Evolutionary conservation across 2,888 invertebrate species (phyloP).

Genomic region (Sisyra nigra): DNA sequence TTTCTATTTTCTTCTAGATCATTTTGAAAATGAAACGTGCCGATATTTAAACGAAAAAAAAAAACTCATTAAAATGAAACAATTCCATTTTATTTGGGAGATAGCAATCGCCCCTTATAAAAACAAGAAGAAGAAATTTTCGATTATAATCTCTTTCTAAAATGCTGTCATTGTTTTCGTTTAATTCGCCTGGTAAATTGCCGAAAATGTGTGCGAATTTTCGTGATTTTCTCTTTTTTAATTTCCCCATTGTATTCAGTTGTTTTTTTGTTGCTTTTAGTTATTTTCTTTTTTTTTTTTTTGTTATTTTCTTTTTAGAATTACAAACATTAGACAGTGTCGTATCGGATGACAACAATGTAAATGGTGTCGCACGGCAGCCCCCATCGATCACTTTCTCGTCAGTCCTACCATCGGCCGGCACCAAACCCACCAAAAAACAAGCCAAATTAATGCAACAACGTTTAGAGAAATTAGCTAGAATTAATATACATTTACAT

Average conservation of each 20-base stretch:
- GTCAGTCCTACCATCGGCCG: conserved; percentile 32
- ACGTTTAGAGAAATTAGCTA: conserved; percentile 56
- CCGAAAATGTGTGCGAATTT: neutral
- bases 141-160: too few relatives aligned
- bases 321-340: conserved; percentile 33
- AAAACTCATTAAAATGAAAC: too few relatives aligned
- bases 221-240: conserved; percentile 1
- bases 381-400: conserved; percentile 14
- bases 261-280: conserved; percentile 3
- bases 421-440: conserved; percentile 42
- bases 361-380: conserved; percentile 33
- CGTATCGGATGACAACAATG: conserved; percentile 37
- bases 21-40: too few relatives aligned
- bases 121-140: too few relatives aligned
- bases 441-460: conserved; percentile 52
- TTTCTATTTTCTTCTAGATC: too few relatives aligned
- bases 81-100: too few relatives aligned
- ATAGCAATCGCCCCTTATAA: too few relatives aligned
- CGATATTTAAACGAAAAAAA: too few relatives aligned
- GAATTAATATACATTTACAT: conserved; percentile 69
- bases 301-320: conserved; percentile 16
- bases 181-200: too few relatives aligned
- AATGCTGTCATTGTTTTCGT: too few relatives aligned
- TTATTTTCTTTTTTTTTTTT: conserved; percentile 18
- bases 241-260: neutral